These are phyloP conservation scores for Acinonyx jubatus DNA, from an alignment of 2,113 vertebrate genomes.

Conservation along the genomic window DNA sequence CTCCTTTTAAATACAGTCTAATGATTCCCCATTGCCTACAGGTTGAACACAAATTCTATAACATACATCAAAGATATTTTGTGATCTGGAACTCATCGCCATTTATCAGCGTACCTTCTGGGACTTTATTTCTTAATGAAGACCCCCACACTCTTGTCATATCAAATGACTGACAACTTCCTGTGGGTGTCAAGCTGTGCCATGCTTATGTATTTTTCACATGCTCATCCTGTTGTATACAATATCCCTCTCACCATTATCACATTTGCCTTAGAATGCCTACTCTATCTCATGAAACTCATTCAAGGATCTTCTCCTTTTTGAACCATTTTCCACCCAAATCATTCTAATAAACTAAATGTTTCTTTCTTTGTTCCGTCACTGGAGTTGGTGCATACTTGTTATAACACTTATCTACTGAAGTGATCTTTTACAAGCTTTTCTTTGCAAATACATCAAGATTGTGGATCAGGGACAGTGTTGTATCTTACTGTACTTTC, in stretches of 20 bases:
- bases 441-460: not conserved
- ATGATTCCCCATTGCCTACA: not conserved
- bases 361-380: not conserved
- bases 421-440: not conserved
- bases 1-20: not conserved
- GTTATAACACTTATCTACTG: not conserved
- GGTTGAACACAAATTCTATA: not conserved
- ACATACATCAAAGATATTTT: not conserved
- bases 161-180: not conserved
- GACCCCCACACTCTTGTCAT: not conserved
- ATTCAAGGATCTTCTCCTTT: not conserved
- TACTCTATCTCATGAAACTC: not conserved
- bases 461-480: not conserved
- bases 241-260: not conserved
- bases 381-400: not conserved
- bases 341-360: not conserved
- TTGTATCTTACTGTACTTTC: not conserved
- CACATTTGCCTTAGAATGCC: not conserved
- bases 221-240: accelerated
- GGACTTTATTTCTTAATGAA: not conserved
- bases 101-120: not conserved
- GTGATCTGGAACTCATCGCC: not conserved
- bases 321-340: not conserved
- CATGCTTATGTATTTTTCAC: no score
- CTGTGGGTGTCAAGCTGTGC: not conserved